These are phyloP conservation scores for Nycteola revayana DNA, from an alignment of 2,888 invertebrate genomes.

Conservation along the genomic window DNA sequence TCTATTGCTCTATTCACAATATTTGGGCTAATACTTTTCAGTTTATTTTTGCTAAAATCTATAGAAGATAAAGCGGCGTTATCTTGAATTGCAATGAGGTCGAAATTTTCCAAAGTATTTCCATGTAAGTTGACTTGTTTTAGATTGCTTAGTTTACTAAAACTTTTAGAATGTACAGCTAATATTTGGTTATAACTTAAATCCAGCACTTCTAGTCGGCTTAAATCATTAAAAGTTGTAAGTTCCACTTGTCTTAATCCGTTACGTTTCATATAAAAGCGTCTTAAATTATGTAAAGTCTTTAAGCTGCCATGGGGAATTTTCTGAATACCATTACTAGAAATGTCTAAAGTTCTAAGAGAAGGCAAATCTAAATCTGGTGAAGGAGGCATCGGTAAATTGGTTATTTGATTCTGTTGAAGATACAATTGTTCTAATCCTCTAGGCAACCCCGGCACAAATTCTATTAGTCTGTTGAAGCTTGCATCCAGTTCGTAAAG, in stretches of 20 bases:
- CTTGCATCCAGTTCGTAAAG: slow-evolving; percentile 91
- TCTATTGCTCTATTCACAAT: slow-evolving; percentile 84
- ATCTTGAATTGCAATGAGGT: slow-evolving; percentile 85
- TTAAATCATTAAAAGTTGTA: slow-evolving; percentile 86
- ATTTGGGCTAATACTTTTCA: slow-evolving; percentile 85
- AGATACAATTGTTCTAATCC: slow-evolving; percentile 89
- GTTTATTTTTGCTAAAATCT: slow-evolving; percentile 89
- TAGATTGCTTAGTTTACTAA: slow-evolving; percentile 84
- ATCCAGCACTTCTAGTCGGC: slow-evolving; percentile 87
- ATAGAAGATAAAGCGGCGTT: slow-evolving; percentile 84
- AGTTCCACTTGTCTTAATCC: slow-evolving; percentile 86
- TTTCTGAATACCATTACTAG: slow-evolving; percentile 87
- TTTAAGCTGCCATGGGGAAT: slow-evolving; percentile 85
- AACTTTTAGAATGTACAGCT: slow-evolving; percentile 84
- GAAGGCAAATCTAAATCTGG: slow-evolving; percentile 88
- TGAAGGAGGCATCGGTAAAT: slow-evolving; percentile 84
- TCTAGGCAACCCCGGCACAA: slow-evolving; percentile 89
- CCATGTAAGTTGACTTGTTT: slow-evolving; percentile 88
- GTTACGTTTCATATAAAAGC: slow-evolving; percentile 88
- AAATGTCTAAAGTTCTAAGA: slow-evolving; percentile 87
- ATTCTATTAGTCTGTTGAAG: slow-evolving; percentile 86
- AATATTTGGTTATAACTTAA: slow-evolving; percentile 88
- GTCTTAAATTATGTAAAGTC: slow-evolving; percentile 84
- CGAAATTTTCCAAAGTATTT: slow-evolving; percentile 87
- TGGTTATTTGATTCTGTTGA: slow-evolving; percentile 86